phyloP scores from a whole-genome alignment of 2,888 invertebrate species.

The Apocheima hispidaria region DNA sequence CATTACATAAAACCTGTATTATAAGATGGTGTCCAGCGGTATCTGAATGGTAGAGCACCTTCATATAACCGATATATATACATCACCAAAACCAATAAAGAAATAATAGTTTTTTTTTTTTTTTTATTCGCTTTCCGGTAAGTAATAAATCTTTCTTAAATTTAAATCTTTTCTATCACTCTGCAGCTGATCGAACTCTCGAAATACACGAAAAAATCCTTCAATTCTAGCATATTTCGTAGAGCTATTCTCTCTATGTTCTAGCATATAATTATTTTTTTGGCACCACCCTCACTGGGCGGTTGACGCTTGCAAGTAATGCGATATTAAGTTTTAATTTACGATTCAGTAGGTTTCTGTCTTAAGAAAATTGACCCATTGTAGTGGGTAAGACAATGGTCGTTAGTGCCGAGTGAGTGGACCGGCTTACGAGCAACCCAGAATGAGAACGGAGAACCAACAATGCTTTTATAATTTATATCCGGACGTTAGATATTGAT shows the following conservation, averaged over 20 bases:
- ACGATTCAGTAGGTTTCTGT: slow-evolving; percentile 76
- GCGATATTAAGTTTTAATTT: slow-evolving; percentile 83
- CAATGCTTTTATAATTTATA: slow-evolving; percentile 81
- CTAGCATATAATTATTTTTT: slow-evolving; percentile 64
- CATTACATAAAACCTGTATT: too few relatives aligned
- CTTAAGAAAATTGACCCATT: slow-evolving; percentile 84
- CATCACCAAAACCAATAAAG: too few relatives aligned
- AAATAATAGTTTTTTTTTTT: too few relatives aligned
- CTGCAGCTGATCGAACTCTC: too few relatives aligned
- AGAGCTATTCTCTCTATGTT: too few relatives aligned
- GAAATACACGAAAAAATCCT: too few relatives aligned
- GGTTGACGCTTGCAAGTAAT: slow-evolving; percentile 80
- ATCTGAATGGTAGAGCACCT: too few relatives aligned
- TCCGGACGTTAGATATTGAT: slow-evolving; percentile 66
- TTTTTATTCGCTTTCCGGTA: too few relatives aligned
- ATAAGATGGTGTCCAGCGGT: too few relatives aligned
- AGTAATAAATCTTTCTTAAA: too few relatives aligned
- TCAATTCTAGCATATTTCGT: slow-evolving; percentile 44
- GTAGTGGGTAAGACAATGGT: slow-evolving; percentile 81
- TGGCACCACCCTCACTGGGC: slow-evolving; percentile 68
- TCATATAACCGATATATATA: too few relatives aligned
- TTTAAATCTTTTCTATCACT: background rate
- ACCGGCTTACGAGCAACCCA: slow-evolving; percentile 65
- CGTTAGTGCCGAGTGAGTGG: slow-evolving; percentile 78
- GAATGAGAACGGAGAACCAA: slow-evolving; percentile 53